Evolutionary conservation across 2,888 invertebrate species (phyloP).

Genomic region (Adineta ricciae): DNA sequence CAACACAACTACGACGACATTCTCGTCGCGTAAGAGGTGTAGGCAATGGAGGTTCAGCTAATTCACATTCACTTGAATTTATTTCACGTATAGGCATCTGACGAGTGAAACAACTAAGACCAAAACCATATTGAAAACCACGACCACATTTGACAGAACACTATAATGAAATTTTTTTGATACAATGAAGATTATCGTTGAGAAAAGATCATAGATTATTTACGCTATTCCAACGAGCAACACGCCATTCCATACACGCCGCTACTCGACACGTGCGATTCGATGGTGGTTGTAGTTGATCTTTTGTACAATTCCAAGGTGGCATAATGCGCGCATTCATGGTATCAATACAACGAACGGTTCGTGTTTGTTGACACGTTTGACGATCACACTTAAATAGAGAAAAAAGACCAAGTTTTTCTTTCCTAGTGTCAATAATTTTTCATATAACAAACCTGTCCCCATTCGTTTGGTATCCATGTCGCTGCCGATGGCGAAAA

Average conservation of each 20-base stretch:
- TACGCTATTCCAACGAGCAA: slow-evolving; percentile 21
- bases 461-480: not conserved
- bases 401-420: not conserved
- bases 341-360: not conserved
- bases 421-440: not conserved
- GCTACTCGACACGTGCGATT: not conserved
- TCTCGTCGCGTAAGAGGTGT: not conserved
- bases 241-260: not conserved
- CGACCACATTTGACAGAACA: slow-evolving; percentile 14
- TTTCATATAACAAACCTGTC: not conserved
- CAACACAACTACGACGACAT: not conserved
- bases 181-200: not conserved
- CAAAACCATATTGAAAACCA: slow-evolving; percentile 10
- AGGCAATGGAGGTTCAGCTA: not conserved
- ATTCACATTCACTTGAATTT: slow-evolving; percentile 21
- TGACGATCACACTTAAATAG: not conserved
- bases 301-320: not conserved
- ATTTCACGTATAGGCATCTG: not conserved
- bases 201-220: not conserved
- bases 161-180: not conserved
- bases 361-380: not conserved
- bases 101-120: not conserved
- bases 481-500: not conserved
- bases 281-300: not conserved
- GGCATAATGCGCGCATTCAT: not conserved